Evolutionary conservation across 1,140 invertebrate genomes (phyloP).

Genomic region (Euglossa dilemma): DNA sequence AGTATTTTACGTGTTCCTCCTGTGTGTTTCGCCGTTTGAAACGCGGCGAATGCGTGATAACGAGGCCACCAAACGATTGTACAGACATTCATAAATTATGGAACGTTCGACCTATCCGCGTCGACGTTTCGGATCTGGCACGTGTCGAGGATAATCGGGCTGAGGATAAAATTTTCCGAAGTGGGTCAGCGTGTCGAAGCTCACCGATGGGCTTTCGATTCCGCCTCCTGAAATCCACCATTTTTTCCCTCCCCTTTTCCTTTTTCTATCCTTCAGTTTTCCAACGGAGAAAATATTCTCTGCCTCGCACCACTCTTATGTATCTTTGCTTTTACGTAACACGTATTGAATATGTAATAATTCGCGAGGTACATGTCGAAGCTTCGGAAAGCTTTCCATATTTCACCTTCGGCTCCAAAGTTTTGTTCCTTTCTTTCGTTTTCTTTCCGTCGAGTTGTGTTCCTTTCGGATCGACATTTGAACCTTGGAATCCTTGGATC

Average conservation of each 20-base stretch:
- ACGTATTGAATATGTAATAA: background rate
- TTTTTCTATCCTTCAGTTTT: too few species aligned
- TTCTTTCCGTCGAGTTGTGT: too few species aligned
- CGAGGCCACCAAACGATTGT: background rate
- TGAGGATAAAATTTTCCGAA: conserved; percentile 32
- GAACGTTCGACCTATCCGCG: conserved; percentile 26
- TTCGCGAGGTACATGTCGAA: too few species aligned
- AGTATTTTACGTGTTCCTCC: background rate
- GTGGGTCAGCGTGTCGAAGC: conserved; percentile 30
- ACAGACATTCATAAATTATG: conserved; percentile 24
- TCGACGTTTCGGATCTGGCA: conserved; percentile 41
- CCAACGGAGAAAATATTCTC: too few species aligned
- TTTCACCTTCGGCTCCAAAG: too few species aligned
- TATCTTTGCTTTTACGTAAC: background rate
- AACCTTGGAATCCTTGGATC: too few species aligned
- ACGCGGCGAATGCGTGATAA: background rate
- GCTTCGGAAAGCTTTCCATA: too few species aligned
- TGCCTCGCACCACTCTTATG: too few species aligned
- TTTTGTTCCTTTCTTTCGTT: too few species aligned
- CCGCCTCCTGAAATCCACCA: background rate
- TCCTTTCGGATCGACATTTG: too few species aligned
- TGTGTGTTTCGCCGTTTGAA: background rate
- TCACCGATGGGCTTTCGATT: background rate
- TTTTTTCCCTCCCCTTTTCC: too few species aligned
- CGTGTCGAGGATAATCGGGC: conserved; percentile 39